Conservation (phyloP, 2,888 invertebrate genomes). For the Gortyna flavago region DNA sequence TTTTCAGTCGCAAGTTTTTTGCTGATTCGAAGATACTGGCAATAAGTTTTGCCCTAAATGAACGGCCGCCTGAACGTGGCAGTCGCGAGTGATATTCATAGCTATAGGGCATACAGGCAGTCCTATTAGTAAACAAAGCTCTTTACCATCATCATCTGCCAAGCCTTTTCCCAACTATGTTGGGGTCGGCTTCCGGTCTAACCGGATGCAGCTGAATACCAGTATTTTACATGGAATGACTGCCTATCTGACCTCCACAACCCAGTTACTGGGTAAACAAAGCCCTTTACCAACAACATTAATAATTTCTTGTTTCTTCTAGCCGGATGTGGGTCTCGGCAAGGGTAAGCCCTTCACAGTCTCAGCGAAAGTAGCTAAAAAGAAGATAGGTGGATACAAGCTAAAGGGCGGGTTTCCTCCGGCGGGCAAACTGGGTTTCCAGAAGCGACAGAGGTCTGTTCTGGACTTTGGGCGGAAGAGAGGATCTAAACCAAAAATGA, state of each 20-base stretch:
- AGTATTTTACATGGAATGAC: too few species aligned
- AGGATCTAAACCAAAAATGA: conserved; percentile 96
- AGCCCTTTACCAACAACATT: neutral
- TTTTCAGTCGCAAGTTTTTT: neutral
- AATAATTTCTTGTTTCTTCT: conserved; percentile 44
- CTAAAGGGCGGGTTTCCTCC: conserved; percentile 92
- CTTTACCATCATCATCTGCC: neutral
- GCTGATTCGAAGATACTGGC: neutral
- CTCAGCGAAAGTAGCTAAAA: conserved; percentile 93
- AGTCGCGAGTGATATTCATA: neutral
- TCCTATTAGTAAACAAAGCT: neutral
- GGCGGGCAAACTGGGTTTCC: conserved; percentile 92
- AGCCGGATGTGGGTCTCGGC: conserved; percentile 92
- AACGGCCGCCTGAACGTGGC: neutral
- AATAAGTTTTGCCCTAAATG: neutral
- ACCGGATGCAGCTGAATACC: too few species aligned
- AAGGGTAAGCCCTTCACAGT: conserved; percentile 95
- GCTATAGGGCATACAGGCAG: neutral
- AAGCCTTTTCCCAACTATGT: too few species aligned
- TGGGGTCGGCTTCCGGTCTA: too few species aligned
- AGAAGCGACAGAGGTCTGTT: conserved; percentile 93
- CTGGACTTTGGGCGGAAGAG: conserved; percentile 94
- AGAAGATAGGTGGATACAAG: conserved; percentile 92
- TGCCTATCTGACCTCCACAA: too few species aligned
- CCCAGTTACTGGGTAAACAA: too few species aligned